These are phyloP conservation scores for Acanthornis magna DNA, from an alignment of 2,797 vertebrate genomes.

Conservation along the genomic window DNA sequence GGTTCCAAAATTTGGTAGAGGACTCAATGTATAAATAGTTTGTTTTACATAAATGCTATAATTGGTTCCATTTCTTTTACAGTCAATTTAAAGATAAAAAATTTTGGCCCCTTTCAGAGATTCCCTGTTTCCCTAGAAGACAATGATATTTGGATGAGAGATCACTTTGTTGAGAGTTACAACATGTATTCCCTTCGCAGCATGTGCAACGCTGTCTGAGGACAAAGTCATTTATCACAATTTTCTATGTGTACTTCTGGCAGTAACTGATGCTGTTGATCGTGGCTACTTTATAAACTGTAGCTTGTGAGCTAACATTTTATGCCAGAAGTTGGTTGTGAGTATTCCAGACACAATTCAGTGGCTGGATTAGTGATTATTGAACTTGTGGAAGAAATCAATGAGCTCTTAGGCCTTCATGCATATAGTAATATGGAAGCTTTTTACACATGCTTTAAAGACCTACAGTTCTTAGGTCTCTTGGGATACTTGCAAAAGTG, in stretches of 20 bases:
- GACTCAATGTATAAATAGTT: background rate
- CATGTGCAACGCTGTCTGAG: background rate
- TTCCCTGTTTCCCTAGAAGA: background rate
- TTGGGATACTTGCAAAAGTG: background rate
- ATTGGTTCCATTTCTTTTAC: background rate
- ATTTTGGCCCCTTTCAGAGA: background rate
- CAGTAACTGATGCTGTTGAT: background rate
- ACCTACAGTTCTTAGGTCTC: background rate
- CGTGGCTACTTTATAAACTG: background rate
- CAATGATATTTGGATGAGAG: background rate
- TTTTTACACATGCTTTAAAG: background rate
- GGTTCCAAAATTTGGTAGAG: background rate
- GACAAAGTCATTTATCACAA: background rate
- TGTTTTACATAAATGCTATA: background rate
- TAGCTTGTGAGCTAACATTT: background rate
- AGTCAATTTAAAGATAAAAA: background rate
- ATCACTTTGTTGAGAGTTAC: background rate
- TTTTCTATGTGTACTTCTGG: background rate
- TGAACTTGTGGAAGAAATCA: conserved; percentile 15
- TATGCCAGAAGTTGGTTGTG: background rate
- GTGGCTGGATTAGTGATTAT: background rate
- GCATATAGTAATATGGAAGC: background rate
- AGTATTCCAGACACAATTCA: background rate
- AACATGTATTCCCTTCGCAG: background rate
- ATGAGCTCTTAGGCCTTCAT: background rate